Evolutionary conservation across 2,888 invertebrate genomes (phyloP).

Genomic region (Meiosimyza decipiens): DNA sequence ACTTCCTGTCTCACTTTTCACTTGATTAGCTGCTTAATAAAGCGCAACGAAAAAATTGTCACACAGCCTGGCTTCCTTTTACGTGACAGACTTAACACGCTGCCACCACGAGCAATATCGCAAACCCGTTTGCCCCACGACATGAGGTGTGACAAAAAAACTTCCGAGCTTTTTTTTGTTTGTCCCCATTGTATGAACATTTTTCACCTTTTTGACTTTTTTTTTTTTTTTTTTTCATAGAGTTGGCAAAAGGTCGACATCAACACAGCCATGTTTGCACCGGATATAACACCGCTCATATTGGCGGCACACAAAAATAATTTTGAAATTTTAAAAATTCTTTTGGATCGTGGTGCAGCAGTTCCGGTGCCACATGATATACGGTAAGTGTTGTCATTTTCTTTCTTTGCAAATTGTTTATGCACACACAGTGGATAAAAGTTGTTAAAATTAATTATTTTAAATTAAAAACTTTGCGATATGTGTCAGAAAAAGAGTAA

Average conservation of each 20-base stretch:
- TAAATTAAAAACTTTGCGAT: no score
- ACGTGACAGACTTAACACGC: no score
- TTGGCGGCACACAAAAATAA: constrained; percentile 94
- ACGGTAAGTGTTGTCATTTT: constrained; percentile 65
- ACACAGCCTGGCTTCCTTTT: constrained; percentile 6
- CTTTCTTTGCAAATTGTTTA: no score
- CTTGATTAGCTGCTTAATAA: constrained; percentile 51
- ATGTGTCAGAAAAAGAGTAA: no score
- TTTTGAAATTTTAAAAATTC: constrained; percentile 94
- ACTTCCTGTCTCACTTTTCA: constrained; percentile 9
- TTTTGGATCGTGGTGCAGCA: constrained; percentile 91
- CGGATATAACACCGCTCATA: constrained; percentile 93
- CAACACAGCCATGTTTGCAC: constrained; percentile 86
- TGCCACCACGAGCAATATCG: no score
- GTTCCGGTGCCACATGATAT: constrained; percentile 91
- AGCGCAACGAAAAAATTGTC: constrained; percentile 23
- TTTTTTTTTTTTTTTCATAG: constrained; percentile 65
- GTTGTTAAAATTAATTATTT: no score
- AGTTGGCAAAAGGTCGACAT: constrained; percentile 90
- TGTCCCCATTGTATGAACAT: constrained; percentile 21
- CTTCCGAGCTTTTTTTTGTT: neutral
- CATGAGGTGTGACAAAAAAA: neutral
- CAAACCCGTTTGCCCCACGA: no score
- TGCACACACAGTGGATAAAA: no score
- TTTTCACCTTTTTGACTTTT: constrained; percentile 9